Evolutionary conservation across 2,888 invertebrate species (phyloP), one percentile per base, ranked within the genome.

Genomic region (Tethea ocularis): DNA sequence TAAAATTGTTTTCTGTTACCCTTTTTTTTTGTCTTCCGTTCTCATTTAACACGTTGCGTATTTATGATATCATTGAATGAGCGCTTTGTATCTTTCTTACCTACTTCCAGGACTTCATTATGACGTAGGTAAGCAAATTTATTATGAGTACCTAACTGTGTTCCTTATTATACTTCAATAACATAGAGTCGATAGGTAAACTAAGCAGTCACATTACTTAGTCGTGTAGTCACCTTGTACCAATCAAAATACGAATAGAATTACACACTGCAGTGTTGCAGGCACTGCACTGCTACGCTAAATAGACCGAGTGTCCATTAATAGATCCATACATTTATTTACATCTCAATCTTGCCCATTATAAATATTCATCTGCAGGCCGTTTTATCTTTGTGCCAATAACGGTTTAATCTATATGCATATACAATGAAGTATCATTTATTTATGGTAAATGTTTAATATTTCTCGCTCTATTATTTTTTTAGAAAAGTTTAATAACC

Each of bases 291-390:
- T 63, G 63, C 63, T 59, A 66, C 59, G 63, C 59, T 63, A 63
- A 63, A 60, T 61, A 58, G 58, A 60, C 57, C 54, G 74, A 73
- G 74, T 72, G 77, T 80, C 77, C 74, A 71, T 85, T 85, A 83
- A 84, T 86, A 79, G 77, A 75, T 76, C 78, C 80, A 80, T 81
- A 83, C 82, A 85, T 84, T 84, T 82, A 87, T 86, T 85, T 82
- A 86, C 85, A 86, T 86, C 84, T 88, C 79, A 84, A 88, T 89
- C 82, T 71, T 73, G 68, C 68, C 62, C 71, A 77, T 78, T 84
- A 86, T 86, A 84, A 84, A 88, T 88, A 86, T 86, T 89, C 82
- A 88, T 86, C 75, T 67, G 70, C 73, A 66, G 73, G 69, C 72
- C 72, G 70, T 72, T 80, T 82, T 83, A 86, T 84, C 83, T 83